A percentile compares a stretch with the other conserved stretches of the same genome.
Conservation (phyloP, 2,113 vertebrate genomes). For the Galbula dea region DNA sequence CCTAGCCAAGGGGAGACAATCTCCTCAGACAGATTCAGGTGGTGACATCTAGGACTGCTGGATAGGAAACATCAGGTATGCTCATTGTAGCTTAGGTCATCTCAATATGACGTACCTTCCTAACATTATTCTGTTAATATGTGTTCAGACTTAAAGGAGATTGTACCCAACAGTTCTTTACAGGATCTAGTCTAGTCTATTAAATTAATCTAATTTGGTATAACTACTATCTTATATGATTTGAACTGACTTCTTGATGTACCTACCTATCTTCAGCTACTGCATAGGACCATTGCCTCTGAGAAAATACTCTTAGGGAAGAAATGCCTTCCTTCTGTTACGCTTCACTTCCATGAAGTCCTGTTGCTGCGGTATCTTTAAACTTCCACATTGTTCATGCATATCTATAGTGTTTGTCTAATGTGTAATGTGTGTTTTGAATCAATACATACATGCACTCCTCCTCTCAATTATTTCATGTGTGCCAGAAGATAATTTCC, state of each 20-base stretch:
- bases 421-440: neutral
- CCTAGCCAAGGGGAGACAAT: neutral
- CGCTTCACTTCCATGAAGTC: neutral
- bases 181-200: neutral
- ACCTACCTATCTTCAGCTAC: neutral
- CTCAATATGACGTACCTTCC: neutral
- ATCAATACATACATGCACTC: neutral
- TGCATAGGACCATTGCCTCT: neutral
- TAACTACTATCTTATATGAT: neutral
- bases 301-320: neutral
- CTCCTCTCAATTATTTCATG: neutral
- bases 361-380: neutral
- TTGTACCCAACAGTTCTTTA: neutral
- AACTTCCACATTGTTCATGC: neutral
- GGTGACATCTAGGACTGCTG: neutral
- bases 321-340: neutral
- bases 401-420: neutral
- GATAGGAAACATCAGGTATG: neutral
- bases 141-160: neutral
- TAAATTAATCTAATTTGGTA: neutral
- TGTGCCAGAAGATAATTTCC: conserved; percentile 37
- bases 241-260: neutral
- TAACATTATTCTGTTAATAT: neutral
- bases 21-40: neutral
- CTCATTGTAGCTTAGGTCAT: neutral